These are phyloP conservation scores for Gallinago stenura DNA, from an alignment of 2,797 vertebrate genomes.

Conservation along the genomic window DNA sequence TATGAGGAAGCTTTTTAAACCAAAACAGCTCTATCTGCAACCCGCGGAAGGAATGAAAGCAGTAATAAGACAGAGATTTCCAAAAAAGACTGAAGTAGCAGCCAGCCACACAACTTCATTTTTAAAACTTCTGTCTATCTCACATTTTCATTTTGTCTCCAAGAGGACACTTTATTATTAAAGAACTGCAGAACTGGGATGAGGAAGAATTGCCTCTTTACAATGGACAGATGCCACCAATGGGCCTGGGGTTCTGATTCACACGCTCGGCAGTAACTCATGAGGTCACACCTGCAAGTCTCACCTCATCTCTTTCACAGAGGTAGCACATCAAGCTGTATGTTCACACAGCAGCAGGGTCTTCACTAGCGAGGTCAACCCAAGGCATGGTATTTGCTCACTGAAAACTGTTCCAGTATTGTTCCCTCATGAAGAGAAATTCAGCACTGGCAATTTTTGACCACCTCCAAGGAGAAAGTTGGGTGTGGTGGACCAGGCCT, in stretches of 20 bases:
- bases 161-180: not conserved
- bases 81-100: not conserved
- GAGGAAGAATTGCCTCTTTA: not conserved
- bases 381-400: not conserved
- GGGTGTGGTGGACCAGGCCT: not conserved
- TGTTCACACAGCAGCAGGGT: not conserved
- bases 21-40: conserved; percentile 28
- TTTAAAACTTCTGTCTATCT: conserved; percentile 10
- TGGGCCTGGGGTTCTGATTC: not conserved
- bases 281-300: not conserved
- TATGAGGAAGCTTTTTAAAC: conserved; percentile 18
- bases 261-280: not conserved
- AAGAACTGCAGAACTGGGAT: not conserved
- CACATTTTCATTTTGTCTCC: conserved; percentile 15
- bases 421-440: not conserved
- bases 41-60: not conserved
- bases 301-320: conserved; percentile 32
- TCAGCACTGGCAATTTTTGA: not conserved
- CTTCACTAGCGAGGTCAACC: not conserved
- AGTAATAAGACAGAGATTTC: not conserved
- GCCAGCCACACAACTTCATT: not conserved
- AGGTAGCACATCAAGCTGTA: not conserved
- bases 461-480: not conserved
- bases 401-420: not conserved
- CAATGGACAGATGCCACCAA: not conserved